Evolutionary conservation across 2,888 invertebrate species (phyloP), one percentile per base, ranked within the genome.

Genomic region (Drosophila flavopinicola): DNA sequence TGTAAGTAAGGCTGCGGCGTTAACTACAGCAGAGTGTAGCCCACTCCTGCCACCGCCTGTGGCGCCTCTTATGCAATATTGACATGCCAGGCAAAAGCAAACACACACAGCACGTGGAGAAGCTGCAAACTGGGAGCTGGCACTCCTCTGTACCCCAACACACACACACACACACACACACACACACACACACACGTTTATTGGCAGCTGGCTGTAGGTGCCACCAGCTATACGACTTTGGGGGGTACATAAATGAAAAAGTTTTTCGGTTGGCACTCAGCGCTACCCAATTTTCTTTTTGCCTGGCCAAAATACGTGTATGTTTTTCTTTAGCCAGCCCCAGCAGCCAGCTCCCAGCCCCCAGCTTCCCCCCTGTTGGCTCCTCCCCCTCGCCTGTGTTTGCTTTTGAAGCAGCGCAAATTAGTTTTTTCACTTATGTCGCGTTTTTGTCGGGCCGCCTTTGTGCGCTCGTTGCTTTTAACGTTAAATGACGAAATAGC

Each of bases 401-500:
- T 86, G 88, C 85, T 84, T 85, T 87, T 80, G 84, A 88, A 88
- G 87, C 78, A 79, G 84, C 77, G 85, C 77, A 88, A 87, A 87
- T 88, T 85, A 85, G 80, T 86, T 88, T 87, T 87, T 88, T 87
- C 76, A 78, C 79, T 84, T 83, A 83, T 74, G 80, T 75, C 80
- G 84, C 84, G 85, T 82, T 78, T 66, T 75, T 79, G 85, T 80
- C 78, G 86, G 71, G 66, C 80, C 67, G 82, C 85, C 85, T 77
- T 80, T 84, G 78, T 86, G 69, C 64, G 65, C 78, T 75, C 64
- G 85, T 82, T 86, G 82, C 82, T 82, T 87, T 82, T 86, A 86
- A 78, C 87, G 83, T 82, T 87, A 83, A 87, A 83, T 87, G 82
- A 87, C 87, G 87, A 86, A 85, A 83, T 87, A 87, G 85, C 87